Conservation (phyloP, 2,797 vertebrate species). For the Oryzias sinensis region DNA sequence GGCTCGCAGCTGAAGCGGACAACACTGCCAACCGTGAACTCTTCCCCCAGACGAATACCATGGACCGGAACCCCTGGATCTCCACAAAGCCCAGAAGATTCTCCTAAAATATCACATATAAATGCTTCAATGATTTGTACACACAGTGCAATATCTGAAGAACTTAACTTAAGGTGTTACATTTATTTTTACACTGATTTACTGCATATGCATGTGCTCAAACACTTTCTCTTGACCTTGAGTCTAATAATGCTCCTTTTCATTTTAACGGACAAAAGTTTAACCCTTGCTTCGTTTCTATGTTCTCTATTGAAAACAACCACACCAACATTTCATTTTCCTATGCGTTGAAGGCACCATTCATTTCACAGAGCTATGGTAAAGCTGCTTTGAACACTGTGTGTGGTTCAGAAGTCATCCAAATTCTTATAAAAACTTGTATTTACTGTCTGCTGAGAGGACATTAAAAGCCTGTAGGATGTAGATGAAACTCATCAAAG, state of each 20-base stretch:
- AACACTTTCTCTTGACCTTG: too few species aligned
- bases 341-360: not conserved
- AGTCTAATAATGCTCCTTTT: too few species aligned
- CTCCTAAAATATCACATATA: conserved; percentile 71
- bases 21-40: conserved; percentile 79
- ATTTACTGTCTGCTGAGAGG: conserved; percentile 50
- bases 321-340: conserved; percentile 24
- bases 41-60: conserved; percentile 90
- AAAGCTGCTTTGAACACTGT: conserved; percentile 32
- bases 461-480: conserved; percentile 32
- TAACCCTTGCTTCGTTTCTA: conserved; percentile 1
- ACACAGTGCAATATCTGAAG: not conserved
- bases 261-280: not conserved
- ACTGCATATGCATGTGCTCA: too few species aligned
- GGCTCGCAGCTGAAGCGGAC: conserved; percentile 95
- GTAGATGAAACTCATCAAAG: conserved; percentile 62
- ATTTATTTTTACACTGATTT: too few species aligned
- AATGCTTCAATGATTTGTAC: not conserved
- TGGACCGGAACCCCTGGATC: conserved; percentile 92
- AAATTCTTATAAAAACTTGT: conserved; percentile 40
- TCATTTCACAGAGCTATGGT: conserved; percentile 24
- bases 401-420: conserved; percentile 29
- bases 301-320: conserved; percentile 21
- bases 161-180: not conserved
- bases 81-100: conserved; percentile 84